Evolutionary conservation across 1,140 invertebrate genomes (phyloP).

Genomic region (Achatina immaculata): DNA sequence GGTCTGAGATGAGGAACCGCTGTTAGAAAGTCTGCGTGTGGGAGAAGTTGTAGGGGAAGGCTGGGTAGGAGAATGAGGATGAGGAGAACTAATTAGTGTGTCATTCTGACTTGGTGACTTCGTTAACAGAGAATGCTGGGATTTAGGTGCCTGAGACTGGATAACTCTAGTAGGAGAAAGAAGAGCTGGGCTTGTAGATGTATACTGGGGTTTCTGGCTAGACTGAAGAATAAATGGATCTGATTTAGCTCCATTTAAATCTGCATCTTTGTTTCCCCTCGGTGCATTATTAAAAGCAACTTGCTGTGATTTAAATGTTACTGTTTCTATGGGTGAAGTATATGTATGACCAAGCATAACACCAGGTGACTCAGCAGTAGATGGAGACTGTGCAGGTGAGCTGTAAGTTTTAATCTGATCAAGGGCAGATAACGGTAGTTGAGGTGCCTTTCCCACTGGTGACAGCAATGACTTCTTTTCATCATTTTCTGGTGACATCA

Average conservation of each 20-base stretch:
- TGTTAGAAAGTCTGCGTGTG: constrained; percentile 11
- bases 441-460: not conserved
- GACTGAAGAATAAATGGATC: constrained; percentile 4
- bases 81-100: not conserved
- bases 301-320: not conserved
- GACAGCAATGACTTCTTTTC: not conserved
- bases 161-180: constrained; percentile 15
- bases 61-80: not conserved
- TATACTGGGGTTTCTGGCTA: constrained; percentile 2
- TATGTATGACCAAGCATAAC: not conserved
- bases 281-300: not conserved
- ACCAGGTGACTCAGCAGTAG: not conserved
- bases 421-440: constrained; percentile 1
- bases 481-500: not conserved
- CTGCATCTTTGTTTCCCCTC: not conserved
- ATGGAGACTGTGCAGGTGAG: constrained; percentile 11
- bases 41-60: constrained; percentile 35
- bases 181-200: not conserved
- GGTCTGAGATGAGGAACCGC: constrained; percentile 34
- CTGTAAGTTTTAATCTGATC: constrained; percentile 22
- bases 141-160: not conserved
- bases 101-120: constrained; percentile 1
- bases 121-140: not conserved
- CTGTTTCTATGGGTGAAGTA: not conserved
- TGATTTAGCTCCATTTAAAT: not conserved